Percentiles rank a stretch among this genome's conserved stretches.
Conservation (phyloP, 2,888 invertebrate species). For the Lycia hirtaria region DNA sequence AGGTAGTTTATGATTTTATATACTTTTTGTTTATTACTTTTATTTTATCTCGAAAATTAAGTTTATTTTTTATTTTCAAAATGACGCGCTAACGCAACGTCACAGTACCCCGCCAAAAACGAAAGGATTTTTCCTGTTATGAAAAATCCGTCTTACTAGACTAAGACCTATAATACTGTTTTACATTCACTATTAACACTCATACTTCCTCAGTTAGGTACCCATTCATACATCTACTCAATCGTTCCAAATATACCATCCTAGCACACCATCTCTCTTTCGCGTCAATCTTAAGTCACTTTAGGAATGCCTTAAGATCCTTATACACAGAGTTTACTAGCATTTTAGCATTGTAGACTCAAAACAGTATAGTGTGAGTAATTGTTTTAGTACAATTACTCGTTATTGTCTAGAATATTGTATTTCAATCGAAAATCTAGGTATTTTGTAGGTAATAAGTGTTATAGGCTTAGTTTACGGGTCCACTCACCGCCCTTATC, state of each 20-base stretch:
- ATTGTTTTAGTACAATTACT: background rate
- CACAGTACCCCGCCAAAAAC: constrained; percentile 2
- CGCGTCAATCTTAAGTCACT: background rate
- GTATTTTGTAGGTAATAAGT: background rate
- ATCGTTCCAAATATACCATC: background rate
- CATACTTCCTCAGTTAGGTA: background rate
- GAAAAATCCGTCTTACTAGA: background rate
- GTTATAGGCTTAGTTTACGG: too few species aligned
- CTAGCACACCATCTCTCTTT: background rate
- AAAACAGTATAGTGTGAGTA: background rate
- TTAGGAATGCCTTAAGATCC: background rate
- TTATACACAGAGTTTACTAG: background rate
- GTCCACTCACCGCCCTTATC: too few species aligned
- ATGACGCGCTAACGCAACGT: too few species aligned
- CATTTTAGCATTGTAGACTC: background rate
- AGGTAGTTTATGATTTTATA: too few species aligned
- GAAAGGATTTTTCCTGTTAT: background rate
- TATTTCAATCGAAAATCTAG: background rate
- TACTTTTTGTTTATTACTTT: too few species aligned
- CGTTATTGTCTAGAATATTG: background rate
- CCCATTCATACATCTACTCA: background rate
- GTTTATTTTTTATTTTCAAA: too few species aligned
- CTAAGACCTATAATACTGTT: background rate
- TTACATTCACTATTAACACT: background rate
- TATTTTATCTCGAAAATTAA: too few species aligned